phyloP scores from a whole-genome alignment of 2,797 vertebrate species.

The Melopsittacus undulatus region DNA sequence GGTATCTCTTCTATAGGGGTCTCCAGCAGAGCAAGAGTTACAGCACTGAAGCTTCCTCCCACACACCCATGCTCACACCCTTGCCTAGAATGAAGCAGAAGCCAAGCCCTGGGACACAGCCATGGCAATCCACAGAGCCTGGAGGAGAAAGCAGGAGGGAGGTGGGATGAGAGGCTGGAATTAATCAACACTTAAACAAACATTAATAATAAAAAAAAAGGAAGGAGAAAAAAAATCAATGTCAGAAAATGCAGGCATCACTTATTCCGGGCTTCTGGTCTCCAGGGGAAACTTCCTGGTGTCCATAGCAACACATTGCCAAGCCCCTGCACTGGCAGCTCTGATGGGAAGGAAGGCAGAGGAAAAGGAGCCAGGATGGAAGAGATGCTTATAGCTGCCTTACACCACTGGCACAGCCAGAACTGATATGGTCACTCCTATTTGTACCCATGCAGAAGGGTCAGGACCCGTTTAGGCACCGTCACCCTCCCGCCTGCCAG shows the following conservation, averaged over 20 bases:
- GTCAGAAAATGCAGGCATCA: slow-evolving; percentile 14
- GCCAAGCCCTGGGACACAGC: slow-evolving; percentile 37
- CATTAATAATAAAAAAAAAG: background rate
- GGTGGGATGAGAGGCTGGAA: background rate
- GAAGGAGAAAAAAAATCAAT: background rate
- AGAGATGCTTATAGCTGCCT: background rate
- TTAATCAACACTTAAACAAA: slow-evolving; percentile 23
- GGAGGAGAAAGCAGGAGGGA: background rate
- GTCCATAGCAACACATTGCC: slow-evolving; percentile 64
- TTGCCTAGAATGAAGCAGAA: background rate
- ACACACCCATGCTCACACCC: background rate
- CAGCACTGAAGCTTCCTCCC: slow-evolving; percentile 2
- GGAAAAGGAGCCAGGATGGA: background rate
- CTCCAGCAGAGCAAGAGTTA: slow-evolving; percentile 39
- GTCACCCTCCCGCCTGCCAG: background rate
- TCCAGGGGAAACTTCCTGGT: slow-evolving; percentile 62
- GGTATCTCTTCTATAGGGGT: background rate
- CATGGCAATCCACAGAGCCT: background rate
- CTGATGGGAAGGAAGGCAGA: background rate
- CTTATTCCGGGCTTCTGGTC: slow-evolving; percentile 45
- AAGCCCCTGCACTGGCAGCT: background rate
- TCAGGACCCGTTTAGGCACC: background rate
- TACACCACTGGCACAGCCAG: background rate
- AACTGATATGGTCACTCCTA: fast-evolving
- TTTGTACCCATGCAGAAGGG: background rate